These are phyloP conservation scores for Amphiprion clarkii DNA, from an alignment of 2,797 vertebrate genomes.

Conservation along the genomic window DNA sequence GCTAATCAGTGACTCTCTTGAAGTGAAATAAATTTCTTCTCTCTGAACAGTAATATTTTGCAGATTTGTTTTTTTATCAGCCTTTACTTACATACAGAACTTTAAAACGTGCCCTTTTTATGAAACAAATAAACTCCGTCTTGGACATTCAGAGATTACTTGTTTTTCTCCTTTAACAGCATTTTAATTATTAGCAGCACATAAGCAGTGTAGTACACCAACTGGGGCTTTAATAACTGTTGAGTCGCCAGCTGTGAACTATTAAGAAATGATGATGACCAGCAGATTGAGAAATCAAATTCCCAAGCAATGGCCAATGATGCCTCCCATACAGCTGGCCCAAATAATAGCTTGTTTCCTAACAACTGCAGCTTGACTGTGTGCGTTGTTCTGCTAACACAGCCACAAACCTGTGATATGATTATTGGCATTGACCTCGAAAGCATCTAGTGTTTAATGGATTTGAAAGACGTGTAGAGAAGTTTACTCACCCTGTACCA, in stretches of 20 bases:
- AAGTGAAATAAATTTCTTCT: slow-evolving; percentile 41
- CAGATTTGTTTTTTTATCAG: slow-evolving; percentile 19
- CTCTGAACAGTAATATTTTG: slow-evolving; percentile 24
- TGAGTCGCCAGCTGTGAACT: slow-evolving; percentile 82
- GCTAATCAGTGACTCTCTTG: slow-evolving; percentile 36
- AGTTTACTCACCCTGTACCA: slow-evolving; percentile 96
- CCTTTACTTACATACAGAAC: slow-evolving; percentile 31
- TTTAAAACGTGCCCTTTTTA: slow-evolving; percentile 37
- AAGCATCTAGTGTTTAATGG: slow-evolving; percentile 24
- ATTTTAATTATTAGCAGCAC: slow-evolving; percentile 70
- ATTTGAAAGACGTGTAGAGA: slow-evolving; percentile 11
- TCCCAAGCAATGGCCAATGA: slow-evolving; percentile 59
- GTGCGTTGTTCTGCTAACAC: slow-evolving; percentile 23
- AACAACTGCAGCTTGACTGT: slow-evolving; percentile 48
- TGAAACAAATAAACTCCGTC: slow-evolving; percentile 34
- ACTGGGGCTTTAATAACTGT: slow-evolving; percentile 77
- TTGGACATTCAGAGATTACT: slow-evolving; percentile 20
- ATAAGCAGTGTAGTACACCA: slow-evolving; percentile 59
- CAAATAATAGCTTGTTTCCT: slow-evolving; percentile 51
- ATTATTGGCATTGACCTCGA: slow-evolving; percentile 31
- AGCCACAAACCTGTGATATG: slow-evolving; percentile 29
- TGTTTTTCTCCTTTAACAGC: slow-evolving; percentile 44
- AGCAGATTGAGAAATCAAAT: slow-evolving; percentile 74
- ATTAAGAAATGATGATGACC: slow-evolving; percentile 79
- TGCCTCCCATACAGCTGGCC: slow-evolving; percentile 66